phyloP scores from a whole-genome alignment of 1,140 invertebrate genomes.

The Caerostris darwini region DNA sequence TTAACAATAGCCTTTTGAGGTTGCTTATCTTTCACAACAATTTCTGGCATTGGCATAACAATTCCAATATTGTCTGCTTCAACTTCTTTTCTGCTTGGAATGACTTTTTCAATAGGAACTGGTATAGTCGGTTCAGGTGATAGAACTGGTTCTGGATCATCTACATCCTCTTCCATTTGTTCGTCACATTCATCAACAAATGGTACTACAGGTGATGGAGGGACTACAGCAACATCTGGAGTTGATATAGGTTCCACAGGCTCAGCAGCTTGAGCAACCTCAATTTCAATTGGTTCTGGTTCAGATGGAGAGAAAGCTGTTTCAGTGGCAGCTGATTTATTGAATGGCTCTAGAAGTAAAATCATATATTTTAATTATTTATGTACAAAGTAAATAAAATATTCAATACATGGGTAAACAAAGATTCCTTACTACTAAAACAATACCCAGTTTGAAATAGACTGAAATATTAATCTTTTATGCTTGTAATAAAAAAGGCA shows the following conservation, averaged over 20 bases:
- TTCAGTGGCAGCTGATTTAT: constrained; percentile 57
- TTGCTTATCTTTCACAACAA: constrained; percentile 78
- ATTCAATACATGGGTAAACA: too few species aligned
- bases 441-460: too few species aligned
- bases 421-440: too few species aligned
- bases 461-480: too few species aligned
- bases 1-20: constrained; percentile 93
- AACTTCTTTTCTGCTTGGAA: constrained; percentile 59
- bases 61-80: constrained; percentile 68
- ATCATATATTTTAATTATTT: background rate
- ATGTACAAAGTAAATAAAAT: too few species aligned
- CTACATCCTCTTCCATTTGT: constrained; percentile 38
- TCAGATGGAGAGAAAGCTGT: constrained; percentile 60
- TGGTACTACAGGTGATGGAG: constrained; percentile 69
- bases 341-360: constrained; percentile 54
- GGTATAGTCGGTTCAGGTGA: background rate
- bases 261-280: background rate
- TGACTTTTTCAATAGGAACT: constrained; percentile 58
- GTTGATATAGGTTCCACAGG: constrained; percentile 24
- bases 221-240: constrained; percentile 61
- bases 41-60: constrained; percentile 61
- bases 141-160: background rate
- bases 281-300: constrained; percentile 40
- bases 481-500: too few species aligned
- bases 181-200: constrained; percentile 22